Base-by-base conservation (phyloP, 2,888 invertebrate species). In the Meliscaeva auricollis region DNA sequence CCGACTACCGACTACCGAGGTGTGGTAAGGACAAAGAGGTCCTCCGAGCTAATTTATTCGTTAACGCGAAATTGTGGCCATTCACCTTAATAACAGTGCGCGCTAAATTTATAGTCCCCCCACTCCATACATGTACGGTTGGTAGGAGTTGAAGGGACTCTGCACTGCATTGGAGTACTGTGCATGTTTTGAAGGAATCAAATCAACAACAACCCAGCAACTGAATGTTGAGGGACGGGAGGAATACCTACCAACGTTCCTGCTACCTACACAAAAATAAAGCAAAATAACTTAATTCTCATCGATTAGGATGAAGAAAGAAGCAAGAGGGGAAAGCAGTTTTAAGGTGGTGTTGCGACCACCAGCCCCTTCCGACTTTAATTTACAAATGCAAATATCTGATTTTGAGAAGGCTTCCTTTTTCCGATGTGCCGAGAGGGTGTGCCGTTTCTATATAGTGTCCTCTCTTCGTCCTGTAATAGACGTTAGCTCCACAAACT, bases 361-460 rank as follows among this genome's bases (percentile, higher is more conserved):
- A 68, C 72, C 76, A 64, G 62, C 85, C 58, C 81, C 50, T 85
- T 85, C 85, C 85, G 85, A 85, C 72, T 81, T 85, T 81, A 85
- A 85, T 85, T 85, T 85, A 81, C 85, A 85, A 85, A 77, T 85
- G 85, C 76, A 81, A 85, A 85, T 77, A 85, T 77, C 81, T 81
- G 85, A 85, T 85, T 85, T 79, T 46, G 68, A 66, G 72, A 41
- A 72, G 56, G 68, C 69, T 66, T 72, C 50, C 58, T 52, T 58
- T 79, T 64, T 75, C 30, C 69, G 52, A 52, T 69, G 35, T 26
- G 48, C 64, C 20, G 8, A 32, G 6, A 38, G 38, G 72, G 56
- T 17, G 68, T 56, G 60, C 48, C 64, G 46, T 56, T 70, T 70
- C 68, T 64, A n/a, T 38, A 38, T 38, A 38, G 38, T 38, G 13